These are phyloP conservation scores for Borostomias antarcticus DNA, from an alignment of 2,797 vertebrate genomes.

Conservation along the genomic window DNA sequence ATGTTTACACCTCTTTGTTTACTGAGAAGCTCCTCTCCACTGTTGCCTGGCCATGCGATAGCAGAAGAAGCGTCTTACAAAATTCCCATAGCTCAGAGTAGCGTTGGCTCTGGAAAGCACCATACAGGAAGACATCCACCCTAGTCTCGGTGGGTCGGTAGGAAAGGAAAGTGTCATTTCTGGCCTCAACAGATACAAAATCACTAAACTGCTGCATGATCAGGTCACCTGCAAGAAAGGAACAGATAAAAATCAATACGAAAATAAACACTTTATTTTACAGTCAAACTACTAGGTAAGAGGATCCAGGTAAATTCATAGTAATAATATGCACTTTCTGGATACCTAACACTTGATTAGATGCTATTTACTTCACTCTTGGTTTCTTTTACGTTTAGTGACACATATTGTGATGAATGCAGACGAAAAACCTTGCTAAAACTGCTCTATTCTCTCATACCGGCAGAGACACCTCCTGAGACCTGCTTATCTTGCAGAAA, in stretches of 20 bases:
- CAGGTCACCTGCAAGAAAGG: slow-evolving; percentile 35
- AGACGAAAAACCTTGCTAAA: slow-evolving; percentile 7
- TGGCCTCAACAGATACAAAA: slow-evolving; percentile 31
- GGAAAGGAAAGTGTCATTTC: slow-evolving; percentile 29
- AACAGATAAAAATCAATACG: slow-evolving; percentile 19
- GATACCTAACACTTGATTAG: slow-evolving; percentile 19
- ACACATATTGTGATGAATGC: background rate
- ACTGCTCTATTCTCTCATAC: slow-evolving; percentile 31
- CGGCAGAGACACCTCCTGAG: slow-evolving; percentile 21
- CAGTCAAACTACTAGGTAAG: slow-evolving; percentile 18
- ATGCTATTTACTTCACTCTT: background rate
- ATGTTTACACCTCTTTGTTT: background rate
- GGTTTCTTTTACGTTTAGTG: slow-evolving; percentile 5
- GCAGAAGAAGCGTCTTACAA: slow-evolving; percentile 27
- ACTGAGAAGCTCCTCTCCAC: slow-evolving; percentile 15
- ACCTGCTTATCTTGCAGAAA: slow-evolving; percentile 36
- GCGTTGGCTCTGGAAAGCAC: slow-evolving; percentile 15
- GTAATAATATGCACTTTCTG: slow-evolving; percentile 9
- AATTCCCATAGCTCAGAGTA: slow-evolving; percentile 34
- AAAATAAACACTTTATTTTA: slow-evolving; percentile 6
- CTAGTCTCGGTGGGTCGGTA: slow-evolving; percentile 27
- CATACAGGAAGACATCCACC: slow-evolving; percentile 33
- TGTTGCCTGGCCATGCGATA: slow-evolving; percentile 20
- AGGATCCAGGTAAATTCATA: slow-evolving; percentile 23
- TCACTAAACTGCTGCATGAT: slow-evolving; percentile 25